These are phyloP conservation scores for Lasioglossum marginatum DNA, from an alignment of 2,888 invertebrate species.

Conservation along the genomic window DNA sequence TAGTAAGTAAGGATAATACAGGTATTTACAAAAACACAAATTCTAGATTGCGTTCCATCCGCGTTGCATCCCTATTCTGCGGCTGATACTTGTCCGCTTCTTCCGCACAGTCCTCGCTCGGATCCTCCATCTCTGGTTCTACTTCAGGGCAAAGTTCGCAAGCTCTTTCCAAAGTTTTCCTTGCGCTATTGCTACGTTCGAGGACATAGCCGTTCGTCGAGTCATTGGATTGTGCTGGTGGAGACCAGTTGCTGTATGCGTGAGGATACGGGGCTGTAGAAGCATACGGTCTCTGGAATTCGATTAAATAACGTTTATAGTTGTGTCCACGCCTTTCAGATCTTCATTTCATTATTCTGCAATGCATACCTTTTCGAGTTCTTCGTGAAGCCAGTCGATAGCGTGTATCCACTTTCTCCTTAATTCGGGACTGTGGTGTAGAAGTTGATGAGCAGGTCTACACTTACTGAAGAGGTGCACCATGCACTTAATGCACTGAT, in stretches of 20 bases:
- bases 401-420: conserved; percentile 95
- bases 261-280: conserved; percentile 91
- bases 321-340: background rate
- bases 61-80: conserved; percentile 31
- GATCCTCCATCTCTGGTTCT: conserved; percentile 82
- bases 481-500: conserved; percentile 98
- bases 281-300: conserved; percentile 85
- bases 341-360: background rate
- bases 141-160: conserved; percentile 91
- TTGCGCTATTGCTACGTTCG: conserved; percentile 96
- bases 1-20: background rate
- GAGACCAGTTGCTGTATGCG: conserved; percentile 96
- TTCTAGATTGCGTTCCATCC: conserved; percentile 34
- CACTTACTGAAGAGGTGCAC: conserved; percentile 95
- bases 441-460: conserved; percentile 91
- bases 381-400: conserved; percentile 97
- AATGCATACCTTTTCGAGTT: conserved; percentile 90
- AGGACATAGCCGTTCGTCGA: conserved; percentile 97
- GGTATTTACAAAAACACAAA: conserved; percentile 42
- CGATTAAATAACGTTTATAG: background rate
- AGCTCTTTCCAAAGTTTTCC: conserved; percentile 93
- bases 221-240: conserved; percentile 97
- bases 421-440: conserved; percentile 91
- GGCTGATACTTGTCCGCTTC: conserved; percentile 63
- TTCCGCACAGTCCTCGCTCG: conserved; percentile 64